These are phyloP conservation scores for Eledona agricola DNA, from an alignment of 2,888 invertebrate genomes.

Conservation along the genomic window DNA sequence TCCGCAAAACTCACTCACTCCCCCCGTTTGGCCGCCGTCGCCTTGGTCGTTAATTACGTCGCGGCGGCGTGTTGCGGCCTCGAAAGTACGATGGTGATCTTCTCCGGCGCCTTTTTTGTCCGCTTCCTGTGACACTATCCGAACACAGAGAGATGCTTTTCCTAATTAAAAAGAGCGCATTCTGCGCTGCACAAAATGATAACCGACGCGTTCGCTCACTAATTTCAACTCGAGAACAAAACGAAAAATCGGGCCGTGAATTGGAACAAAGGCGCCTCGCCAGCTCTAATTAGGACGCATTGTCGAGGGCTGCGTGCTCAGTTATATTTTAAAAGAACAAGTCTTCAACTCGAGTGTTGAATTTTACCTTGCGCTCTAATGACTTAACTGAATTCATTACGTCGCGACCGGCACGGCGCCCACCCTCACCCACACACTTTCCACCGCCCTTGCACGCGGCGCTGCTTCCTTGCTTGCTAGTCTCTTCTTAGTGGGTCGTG, in stretches of 20 bases:
- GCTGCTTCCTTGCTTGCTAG: slow-evolving; percentile 3
- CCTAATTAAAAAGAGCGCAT: slow-evolving; percentile 60
- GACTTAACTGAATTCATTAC: slow-evolving; percentile 53
- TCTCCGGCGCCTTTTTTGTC: too few relatives aligned
- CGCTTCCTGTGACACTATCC: slow-evolving; percentile 54
- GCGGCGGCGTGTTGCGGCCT: too few relatives aligned
- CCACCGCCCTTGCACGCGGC: too few relatives aligned
- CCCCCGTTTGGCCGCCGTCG: too few relatives aligned
- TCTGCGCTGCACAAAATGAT: slow-evolving; percentile 49
- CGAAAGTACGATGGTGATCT: slow-evolving; percentile 9
- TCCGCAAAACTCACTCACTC: too few relatives aligned
- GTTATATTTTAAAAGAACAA: slow-evolving; percentile 54
- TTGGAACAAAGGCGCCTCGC: slow-evolving; percentile 51
- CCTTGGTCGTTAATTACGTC: too few relatives aligned
- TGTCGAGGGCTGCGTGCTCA: slow-evolving; percentile 52
- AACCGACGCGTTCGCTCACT: slow-evolving; percentile 52
- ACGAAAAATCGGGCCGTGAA: slow-evolving; percentile 50
- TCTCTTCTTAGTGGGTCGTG: slow-evolving; percentile 3
- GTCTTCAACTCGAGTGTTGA: slow-evolving; percentile 50
- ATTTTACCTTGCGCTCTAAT: slow-evolving; percentile 49
- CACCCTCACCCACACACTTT: too few relatives aligned
- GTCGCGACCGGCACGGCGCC: slow-evolving; percentile 26
- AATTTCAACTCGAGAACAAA: slow-evolving; percentile 50
- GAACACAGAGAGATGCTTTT: slow-evolving; percentile 60
- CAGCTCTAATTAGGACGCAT: slow-evolving; percentile 55